Percentiles rank a stretch among this genome's conserved stretches.
Conservation (phyloP, 92 coral and sea anemone genomes). For the Chrysogorgia sp. region DNA sequence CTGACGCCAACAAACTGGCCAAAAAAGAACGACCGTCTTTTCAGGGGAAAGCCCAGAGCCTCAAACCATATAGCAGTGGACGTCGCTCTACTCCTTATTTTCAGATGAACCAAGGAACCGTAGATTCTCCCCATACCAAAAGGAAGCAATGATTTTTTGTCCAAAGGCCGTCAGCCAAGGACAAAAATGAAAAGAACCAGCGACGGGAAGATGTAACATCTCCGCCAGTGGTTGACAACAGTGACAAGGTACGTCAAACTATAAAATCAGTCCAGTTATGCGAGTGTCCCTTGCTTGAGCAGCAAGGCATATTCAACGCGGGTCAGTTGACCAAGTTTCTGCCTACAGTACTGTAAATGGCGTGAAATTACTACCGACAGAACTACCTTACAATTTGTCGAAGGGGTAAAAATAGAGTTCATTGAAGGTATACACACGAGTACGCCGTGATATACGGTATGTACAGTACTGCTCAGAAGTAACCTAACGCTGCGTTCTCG, state of each 20-base stretch:
- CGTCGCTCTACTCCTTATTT: not conserved
- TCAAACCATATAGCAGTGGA: not conserved
- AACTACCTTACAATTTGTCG: conserved; percentile 53
- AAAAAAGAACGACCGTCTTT: conserved; percentile 47
- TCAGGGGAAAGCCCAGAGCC: conserved; percentile 20
- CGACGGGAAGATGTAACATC: conserved; percentile 6
- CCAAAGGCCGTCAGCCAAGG: conserved; percentile 35
- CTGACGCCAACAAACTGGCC: conserved; percentile 63
- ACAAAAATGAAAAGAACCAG: conserved; percentile 33
- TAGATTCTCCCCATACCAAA: conserved; percentile 21
- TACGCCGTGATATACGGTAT: no score
- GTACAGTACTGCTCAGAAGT: no score
- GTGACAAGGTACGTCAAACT: not conserved
- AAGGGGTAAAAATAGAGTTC: conserved; percentile 59
- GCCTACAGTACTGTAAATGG: conserved; percentile 43
- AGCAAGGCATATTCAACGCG: conserved; percentile 21
- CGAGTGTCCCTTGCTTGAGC: not conserved
- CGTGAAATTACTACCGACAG: conserved; percentile 30
- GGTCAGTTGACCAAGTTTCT: conserved; percentile 26
- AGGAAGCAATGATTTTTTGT: conserved; percentile 39
- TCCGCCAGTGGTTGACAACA: not conserved
- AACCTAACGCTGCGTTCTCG: no score
- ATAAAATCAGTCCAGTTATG: conserved; percentile 33
- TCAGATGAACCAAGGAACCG: conserved; percentile 8
- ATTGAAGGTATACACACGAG: conserved; percentile 14